Evolutionary conservation across 2,888 invertebrate genomes (phyloP).

Genomic region (Ischnus inquisitorius): DNA sequence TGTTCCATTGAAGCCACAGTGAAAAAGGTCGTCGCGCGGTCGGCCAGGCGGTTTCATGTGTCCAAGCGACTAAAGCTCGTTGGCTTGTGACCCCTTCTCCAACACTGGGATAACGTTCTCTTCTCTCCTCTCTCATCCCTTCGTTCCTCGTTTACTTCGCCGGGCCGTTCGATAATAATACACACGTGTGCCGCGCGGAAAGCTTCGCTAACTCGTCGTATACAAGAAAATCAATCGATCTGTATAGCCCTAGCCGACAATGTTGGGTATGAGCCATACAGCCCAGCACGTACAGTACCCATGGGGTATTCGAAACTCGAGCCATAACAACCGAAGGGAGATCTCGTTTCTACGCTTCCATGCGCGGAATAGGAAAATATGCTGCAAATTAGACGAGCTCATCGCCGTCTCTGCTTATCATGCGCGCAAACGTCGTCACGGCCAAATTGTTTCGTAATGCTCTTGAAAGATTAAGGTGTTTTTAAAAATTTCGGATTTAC

Average conservation of each 20-base stretch:
- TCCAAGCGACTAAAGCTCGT: not conserved
- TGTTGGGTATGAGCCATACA: not conserved
- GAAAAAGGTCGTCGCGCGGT: conserved; percentile 63
- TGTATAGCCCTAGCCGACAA: not conserved
- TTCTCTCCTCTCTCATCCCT: conserved; percentile 22
- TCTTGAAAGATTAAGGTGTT: no score
- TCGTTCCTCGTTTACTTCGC: conserved; percentile 9
- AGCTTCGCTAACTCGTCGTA: conserved; percentile 37
- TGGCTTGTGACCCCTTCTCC: conserved; percentile 6
- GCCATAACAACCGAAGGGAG: not conserved
- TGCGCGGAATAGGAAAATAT: not conserved
- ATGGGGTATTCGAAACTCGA: conserved; percentile 44
- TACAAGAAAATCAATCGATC: conserved; percentile 50
- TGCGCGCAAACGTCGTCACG: no score
- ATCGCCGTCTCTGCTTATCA: no score
- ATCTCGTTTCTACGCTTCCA: conserved; percentile 34
- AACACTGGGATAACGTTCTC: not conserved
- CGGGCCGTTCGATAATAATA: conserved; percentile 49
- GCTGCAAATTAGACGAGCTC: no score
- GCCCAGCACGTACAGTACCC: not conserved
- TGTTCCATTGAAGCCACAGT: conserved; percentile 52
- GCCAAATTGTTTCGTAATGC: no score
- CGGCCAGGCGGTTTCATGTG: conserved; percentile 32
- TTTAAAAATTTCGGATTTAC: no score
- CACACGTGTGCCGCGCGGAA: conserved; percentile 49